phyloP scores from a whole-genome alignment of 2,797 vertebrate species.

The Sebastes oblongus region DNA sequence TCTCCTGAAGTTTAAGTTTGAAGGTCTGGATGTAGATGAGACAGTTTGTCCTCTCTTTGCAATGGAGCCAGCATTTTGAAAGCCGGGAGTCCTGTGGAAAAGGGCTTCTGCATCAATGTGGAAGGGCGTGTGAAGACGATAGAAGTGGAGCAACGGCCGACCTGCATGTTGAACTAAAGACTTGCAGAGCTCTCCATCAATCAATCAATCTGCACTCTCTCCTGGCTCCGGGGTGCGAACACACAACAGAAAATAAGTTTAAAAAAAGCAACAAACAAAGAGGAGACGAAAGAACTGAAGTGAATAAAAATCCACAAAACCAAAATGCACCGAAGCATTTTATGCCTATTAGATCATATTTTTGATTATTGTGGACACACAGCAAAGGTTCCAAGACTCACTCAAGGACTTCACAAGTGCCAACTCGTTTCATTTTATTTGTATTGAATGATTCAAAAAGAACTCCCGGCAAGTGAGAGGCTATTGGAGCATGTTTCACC shows the following conservation, averaged over 20 bases:
- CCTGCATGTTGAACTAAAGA: background rate
- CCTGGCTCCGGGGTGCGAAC: background rate
- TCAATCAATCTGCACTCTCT: constrained; percentile 14
- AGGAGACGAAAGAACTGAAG: background rate
- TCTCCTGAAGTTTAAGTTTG: background rate
- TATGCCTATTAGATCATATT: background rate
- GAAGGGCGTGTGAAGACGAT: constrained; percentile 34
- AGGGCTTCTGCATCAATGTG: constrained; percentile 15
- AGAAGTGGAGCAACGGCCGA: background rate
- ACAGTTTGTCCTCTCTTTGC: constrained; percentile 15
- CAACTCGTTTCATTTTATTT: background rate
- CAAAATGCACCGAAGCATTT: background rate
- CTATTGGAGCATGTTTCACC: background rate
- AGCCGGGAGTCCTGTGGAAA: constrained; percentile 1
- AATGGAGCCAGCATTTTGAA: background rate
- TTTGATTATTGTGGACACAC: background rate
- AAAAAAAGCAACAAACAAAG: background rate
- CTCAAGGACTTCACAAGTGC: background rate
- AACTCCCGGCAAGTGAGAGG: background rate
- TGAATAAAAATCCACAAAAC: background rate
- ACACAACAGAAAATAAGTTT: background rate
- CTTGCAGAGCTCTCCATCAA: constrained; percentile 1
- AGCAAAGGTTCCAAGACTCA: background rate
- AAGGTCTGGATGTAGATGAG: constrained; percentile 21
- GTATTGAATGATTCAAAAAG: background rate